Evolutionary conservation across 2,113 vertebrate species (phyloP).

Genomic region (Himantopus leucocephalus): DNA sequence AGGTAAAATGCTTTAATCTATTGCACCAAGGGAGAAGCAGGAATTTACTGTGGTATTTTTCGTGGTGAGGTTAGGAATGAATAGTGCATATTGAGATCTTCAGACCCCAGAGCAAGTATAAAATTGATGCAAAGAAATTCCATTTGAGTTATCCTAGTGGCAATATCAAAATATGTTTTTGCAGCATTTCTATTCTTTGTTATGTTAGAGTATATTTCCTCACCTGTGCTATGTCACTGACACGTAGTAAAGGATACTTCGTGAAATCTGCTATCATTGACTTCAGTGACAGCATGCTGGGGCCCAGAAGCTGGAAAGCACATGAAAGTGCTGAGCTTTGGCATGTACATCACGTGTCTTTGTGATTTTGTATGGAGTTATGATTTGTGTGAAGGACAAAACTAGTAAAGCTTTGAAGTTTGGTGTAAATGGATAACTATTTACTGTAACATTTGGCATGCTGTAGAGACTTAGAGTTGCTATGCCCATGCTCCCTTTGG

Average conservation of each 20-base stretch:
- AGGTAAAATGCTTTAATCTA: conserved; percentile 78
- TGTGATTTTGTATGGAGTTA: neutral
- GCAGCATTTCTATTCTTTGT: neutral
- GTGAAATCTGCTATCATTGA: neutral
- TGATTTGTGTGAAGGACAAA: neutral
- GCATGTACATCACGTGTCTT: neutral
- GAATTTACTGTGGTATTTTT: neutral
- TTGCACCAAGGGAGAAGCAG: neutral
- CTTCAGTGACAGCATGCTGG: neutral
- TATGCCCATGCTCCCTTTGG: neutral
- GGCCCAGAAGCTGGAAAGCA: neutral
- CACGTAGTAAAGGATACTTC: neutral
- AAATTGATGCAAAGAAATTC: neutral
- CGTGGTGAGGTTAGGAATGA: neutral
- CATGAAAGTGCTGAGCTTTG: neutral
- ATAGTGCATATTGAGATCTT: neutral
- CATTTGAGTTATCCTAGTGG: neutral
- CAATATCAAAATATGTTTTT: neutral
- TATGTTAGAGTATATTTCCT: neutral
- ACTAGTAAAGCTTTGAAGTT: neutral
- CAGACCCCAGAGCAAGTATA: neutral
- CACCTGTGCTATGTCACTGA: neutral
- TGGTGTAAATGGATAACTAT: neutral
- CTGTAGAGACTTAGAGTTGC: neutral
- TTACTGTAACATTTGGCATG: neutral